phyloP scores from a whole-genome alignment of 2,113 vertebrate genomes.

The Lamprologus callipterus region DNA sequence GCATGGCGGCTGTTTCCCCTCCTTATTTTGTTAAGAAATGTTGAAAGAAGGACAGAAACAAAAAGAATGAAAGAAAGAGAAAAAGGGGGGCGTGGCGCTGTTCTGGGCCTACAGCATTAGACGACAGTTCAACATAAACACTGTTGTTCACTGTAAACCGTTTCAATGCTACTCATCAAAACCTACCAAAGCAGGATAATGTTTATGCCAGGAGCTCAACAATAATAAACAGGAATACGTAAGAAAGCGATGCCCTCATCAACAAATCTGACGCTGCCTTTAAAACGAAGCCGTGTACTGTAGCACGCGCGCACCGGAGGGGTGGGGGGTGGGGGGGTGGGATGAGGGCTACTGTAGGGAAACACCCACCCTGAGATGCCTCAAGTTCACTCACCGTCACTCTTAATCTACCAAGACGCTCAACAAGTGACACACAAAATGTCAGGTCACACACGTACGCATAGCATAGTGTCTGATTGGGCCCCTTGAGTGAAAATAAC shows the following conservation, averaged over 20 bases:
- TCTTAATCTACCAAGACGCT: slow-evolving; percentile 29
- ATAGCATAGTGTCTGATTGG: slow-evolving; percentile 9
- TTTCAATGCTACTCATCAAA: not conserved
- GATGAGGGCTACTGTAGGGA: not conserved
- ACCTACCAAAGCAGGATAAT: not conserved
- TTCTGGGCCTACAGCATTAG: slow-evolving; percentile 17
- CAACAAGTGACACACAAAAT: slow-evolving; percentile 19
- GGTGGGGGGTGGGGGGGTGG: not conserved
- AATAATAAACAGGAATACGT: not conserved
- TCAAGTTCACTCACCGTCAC: slow-evolving; percentile 21
- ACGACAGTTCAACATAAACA: not conserved
- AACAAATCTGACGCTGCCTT: not conserved
- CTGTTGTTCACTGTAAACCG: not conserved
- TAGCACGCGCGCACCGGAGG: rapidly evolving
- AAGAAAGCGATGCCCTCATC: not conserved
- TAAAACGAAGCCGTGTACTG: not conserved
- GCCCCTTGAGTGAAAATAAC: slow-evolving; percentile 18
- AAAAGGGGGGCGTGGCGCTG: not conserved
- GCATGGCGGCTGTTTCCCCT: slow-evolving; percentile 34
- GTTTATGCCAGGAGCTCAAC: not conserved
- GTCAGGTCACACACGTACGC: slow-evolving; percentile 35
- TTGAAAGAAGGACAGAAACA: slow-evolving; percentile 34
- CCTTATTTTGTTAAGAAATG: slow-evolving; percentile 13
- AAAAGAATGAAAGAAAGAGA: not conserved
- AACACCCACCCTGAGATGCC: not conserved